Evolutionary conservation across 1,140 invertebrate genomes (phyloP).

Genomic region (Ostrea edulis): DNA sequence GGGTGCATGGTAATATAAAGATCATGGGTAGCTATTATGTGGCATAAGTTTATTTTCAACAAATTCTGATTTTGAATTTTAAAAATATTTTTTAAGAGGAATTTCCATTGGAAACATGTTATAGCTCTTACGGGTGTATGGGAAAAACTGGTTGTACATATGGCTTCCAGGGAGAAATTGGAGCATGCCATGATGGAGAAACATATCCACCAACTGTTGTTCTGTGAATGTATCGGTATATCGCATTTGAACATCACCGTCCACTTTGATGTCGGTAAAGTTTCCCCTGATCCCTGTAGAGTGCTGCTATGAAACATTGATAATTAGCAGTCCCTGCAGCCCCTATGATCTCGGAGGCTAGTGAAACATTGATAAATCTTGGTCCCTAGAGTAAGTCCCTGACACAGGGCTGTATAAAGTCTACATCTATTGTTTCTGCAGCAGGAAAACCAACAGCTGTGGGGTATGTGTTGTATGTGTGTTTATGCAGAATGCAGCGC

Average conservation of each 20-base stretch:
- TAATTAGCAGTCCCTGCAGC: slow-evolving; percentile 8
- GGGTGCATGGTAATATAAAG: no score
- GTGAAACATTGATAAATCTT: slow-evolving; percentile 30
- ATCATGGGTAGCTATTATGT: no score
- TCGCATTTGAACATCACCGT: not conserved
- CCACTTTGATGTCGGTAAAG: slow-evolving; percentile 21
- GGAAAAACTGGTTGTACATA: not conserved
- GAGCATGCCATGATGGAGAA: not conserved
- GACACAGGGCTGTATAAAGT: not conserved
- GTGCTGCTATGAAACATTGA: slow-evolving; percentile 2
- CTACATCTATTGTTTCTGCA: slow-evolving; percentile 27
- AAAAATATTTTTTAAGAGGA: no score
- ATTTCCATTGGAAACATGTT: no score
- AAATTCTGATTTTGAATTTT: no score
- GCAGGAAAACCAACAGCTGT: slow-evolving; percentile 23
- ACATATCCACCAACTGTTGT: not conserved
- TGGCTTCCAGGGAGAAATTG: not conserved
- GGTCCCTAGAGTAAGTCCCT: not conserved
- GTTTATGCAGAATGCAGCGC: not conserved
- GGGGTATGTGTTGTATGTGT: slow-evolving; percentile 1
- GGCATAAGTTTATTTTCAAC: no score
- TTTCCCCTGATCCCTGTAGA: not conserved
- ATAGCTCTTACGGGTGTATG: no score
- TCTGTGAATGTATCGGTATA: slow-evolving; percentile 16
- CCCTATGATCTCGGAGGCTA: not conserved